Base-by-base conservation (phyloP, 2,888 invertebrate species). In the Neocrepidodera transversa region DNA sequence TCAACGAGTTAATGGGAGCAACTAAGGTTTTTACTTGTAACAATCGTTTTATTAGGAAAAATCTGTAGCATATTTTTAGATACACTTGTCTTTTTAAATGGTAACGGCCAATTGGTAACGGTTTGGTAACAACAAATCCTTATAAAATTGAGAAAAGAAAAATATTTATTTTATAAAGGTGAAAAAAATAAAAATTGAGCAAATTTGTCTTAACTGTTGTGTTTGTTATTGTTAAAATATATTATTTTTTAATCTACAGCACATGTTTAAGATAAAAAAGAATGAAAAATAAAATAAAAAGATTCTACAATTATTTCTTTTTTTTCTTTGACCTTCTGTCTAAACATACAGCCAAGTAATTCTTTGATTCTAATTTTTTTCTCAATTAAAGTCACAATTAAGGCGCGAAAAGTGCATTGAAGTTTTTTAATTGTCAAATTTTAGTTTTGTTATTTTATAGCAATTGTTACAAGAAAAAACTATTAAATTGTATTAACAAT, bases 391-490 rank as follows among this genome's bases (percentile, higher is more conserved):
- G 4, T 23, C 6, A n/a, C n/a, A n/a, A n/a, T n/a, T n/a, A n/a
- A n/a, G n/a, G n/a, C n/a, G n/a, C n/a, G n/a, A n/a, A n/a, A n/a
- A n/a, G n/a, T n/a, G n/a, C n/a, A n/a, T n/a, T n/a, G n/a, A n/a
- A n/a, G n/a, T 23, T 23, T 23, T 6, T 23, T 23, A 23, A 4
- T 23, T 23, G 3, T 23, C 23, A 3, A 23, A 6, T 3, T 6
- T 6, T 30, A 6, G n/a, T 30, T 30, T 30, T 30, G 4, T 35
- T 35, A 11, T 30, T 3, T 17, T 11, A 3, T 1, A 6, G n/a
- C 11, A 11, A 16, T 45, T 47, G 17, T 26, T 35, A 45, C 48
- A 58, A 49, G 43, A 51, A 49, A 58, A 26, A 32, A 16, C 47
- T 40, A 1, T 30, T 8, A 8, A 47, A 42, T 30, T 17, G 14